These are phyloP conservation scores for Tetragonisca angustula DNA, from an alignment of 2,888 invertebrate genomes.

Conservation along the genomic window DNA sequence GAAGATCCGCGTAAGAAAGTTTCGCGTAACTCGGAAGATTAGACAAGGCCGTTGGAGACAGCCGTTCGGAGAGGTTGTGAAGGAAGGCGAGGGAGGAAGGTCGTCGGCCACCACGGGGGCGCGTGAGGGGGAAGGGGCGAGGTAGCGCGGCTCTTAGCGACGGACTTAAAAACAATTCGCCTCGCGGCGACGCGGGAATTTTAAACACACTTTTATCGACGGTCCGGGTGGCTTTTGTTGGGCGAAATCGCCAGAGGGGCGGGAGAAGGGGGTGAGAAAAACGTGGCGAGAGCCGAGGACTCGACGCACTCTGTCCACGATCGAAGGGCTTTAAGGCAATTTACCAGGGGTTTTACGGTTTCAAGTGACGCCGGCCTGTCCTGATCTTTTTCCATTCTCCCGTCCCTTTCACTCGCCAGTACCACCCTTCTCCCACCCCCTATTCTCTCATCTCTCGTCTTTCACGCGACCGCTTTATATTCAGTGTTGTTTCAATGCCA, in stretches of 20 bases:
- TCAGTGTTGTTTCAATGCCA: constrained; percentile 44
- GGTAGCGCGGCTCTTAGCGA: constrained; percentile 60
- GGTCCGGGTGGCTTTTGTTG: constrained; percentile 62
- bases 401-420: not conserved
- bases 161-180: constrained; percentile 78
- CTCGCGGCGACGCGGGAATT: constrained; percentile 75
- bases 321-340: constrained; percentile 66
- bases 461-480: constrained; percentile 19
- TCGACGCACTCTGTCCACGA: constrained; percentile 59
- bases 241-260: constrained; percentile 42
- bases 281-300: constrained; percentile 51
- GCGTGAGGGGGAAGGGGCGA: not conserved
- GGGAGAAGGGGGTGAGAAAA: constrained; percentile 9
- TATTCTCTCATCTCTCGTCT: not conserved
- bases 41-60: constrained; percentile 53
- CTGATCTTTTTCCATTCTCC: constrained; percentile 40
- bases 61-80: constrained; percentile 28
- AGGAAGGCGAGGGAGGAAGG: constrained; percentile 16
- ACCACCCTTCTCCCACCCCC: not conserved
- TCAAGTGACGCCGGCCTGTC: constrained; percentile 52
- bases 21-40: constrained; percentile 76
- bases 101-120: not conserved
- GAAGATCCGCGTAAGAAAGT: constrained; percentile 61
- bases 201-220: constrained; percentile 78
- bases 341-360: constrained; percentile 67